These are phyloP conservation scores for Cynocephalus volans DNA, from an alignment of 2,113 vertebrate species.

Conservation along the genomic window DNA sequence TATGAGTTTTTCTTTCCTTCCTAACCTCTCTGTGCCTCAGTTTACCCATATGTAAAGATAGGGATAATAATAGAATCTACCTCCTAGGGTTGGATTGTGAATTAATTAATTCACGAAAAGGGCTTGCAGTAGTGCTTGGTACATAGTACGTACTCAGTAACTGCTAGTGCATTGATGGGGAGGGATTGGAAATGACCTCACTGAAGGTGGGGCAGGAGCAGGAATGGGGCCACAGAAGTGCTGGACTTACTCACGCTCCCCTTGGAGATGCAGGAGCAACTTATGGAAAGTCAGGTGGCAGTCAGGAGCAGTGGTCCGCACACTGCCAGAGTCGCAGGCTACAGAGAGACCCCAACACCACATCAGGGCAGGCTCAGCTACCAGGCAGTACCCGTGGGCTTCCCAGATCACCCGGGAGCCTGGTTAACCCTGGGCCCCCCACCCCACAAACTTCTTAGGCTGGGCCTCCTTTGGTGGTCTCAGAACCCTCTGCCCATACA, in stretches of 20 bases:
- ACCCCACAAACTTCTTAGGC: not conserved
- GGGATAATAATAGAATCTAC: not conserved
- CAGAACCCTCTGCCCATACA: not conserved
- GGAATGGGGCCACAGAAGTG: accelerated
- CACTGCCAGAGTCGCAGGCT: conserved; percentile 90
- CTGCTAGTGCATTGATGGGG: not conserved
- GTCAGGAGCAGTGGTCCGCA: conserved; percentile 90
- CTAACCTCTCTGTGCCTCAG: not conserved
- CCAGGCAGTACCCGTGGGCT: not conserved
- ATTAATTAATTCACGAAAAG: not conserved
- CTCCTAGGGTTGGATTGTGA: not conserved
- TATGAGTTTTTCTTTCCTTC: not conserved
- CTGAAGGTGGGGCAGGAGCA: not conserved
- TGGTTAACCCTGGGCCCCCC: not conserved
- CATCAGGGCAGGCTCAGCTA: not conserved
- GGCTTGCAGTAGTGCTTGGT: not conserved
- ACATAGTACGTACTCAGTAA: not conserved
- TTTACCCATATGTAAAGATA: not conserved
- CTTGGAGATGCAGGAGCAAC: conserved; percentile 91
- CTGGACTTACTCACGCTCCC: conserved; percentile 91
- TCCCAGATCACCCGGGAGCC: not conserved
- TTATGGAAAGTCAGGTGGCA: conserved; percentile 93
- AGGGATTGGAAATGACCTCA: not conserved
- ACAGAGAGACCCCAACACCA: not conserved
- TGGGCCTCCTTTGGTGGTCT: not conserved